Percentiles rank a stretch among this genome's conserved stretches.
phyloP scores from a whole-genome alignment of 2,113 vertebrate species.

The Lynx canadensis region DNA sequence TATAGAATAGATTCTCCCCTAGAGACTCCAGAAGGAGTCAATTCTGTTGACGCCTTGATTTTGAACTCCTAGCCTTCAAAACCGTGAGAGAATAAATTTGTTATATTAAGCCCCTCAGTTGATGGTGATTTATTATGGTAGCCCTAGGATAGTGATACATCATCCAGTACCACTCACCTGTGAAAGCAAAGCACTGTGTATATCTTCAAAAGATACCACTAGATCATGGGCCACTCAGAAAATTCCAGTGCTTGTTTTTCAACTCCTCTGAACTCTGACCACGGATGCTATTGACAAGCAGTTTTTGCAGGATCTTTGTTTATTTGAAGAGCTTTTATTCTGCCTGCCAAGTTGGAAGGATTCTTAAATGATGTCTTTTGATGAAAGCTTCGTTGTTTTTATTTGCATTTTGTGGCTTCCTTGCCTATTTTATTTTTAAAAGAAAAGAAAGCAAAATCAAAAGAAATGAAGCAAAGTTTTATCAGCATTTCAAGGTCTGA shows the following conservation, averaged over 20 bases:
- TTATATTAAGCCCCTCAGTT: background rate
- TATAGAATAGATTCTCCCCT: background rate
- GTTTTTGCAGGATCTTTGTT: slow-evolving; percentile 42
- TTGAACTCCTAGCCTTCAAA: background rate
- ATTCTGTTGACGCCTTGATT: background rate
- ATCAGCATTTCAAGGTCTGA: background rate
- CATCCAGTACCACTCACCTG: background rate
- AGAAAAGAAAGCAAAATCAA: slow-evolving; percentile 22
- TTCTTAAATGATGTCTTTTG: slow-evolving; percentile 34
- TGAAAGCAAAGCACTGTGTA: background rate
- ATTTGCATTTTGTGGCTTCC: slow-evolving; percentile 39
- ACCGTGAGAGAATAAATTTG: background rate
- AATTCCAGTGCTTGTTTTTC: slow-evolving; percentile 2
- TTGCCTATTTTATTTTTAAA: slow-evolving; percentile 44
- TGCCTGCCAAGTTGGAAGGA: slow-evolving; percentile 20
- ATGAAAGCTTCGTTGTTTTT: slow-evolving; percentile 38
- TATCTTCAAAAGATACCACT: background rate
- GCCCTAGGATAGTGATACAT: background rate
- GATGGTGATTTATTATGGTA: background rate
- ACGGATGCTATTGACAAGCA: slow-evolving; percentile 29
- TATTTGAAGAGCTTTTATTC: slow-evolving; percentile 58
- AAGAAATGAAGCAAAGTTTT: slow-evolving; percentile 40
- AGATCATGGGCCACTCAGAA: background rate
- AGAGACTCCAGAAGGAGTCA: background rate
- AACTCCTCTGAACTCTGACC: background rate